Conservation (phyloP, 2,888 invertebrate genomes). For the Epinotia brunnichana region DNA sequence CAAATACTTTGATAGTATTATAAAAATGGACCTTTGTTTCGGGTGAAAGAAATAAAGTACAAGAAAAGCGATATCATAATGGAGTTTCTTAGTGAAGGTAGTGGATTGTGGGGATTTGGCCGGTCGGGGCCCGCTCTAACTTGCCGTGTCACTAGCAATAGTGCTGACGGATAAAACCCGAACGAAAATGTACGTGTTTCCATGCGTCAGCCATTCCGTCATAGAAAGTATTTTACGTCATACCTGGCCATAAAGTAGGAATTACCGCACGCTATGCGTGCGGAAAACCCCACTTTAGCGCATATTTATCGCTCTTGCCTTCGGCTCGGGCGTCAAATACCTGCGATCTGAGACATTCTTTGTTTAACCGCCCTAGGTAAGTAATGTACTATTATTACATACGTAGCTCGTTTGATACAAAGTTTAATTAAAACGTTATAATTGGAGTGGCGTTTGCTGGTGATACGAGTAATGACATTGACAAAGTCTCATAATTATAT, state of each 20-base stretch:
- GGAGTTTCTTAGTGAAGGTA: slow-evolving; percentile 35
- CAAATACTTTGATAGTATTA: slow-evolving; percentile 27
- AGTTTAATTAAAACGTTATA: slow-evolving; percentile 32
- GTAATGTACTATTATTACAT: too few species aligned
- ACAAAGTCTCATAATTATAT: slow-evolving; percentile 21
- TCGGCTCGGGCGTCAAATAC: too few species aligned
- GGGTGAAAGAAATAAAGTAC: slow-evolving; percentile 36
- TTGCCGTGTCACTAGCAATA: slow-evolving; percentile 39
- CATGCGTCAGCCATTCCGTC: neutral
- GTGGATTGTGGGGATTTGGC: slow-evolving; percentile 41
- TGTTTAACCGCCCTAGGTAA: too few species aligned
- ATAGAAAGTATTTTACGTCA: too few species aligned
- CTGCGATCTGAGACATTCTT: too few species aligned
- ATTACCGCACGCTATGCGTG: too few species aligned
- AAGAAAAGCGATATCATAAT: slow-evolving; percentile 40
- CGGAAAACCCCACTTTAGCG: too few species aligned
- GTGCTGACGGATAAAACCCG: slow-evolving; percentile 38
- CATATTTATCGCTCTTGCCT: too few species aligned
- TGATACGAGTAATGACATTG: slow-evolving; percentile 27
- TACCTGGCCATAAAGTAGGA: too few species aligned
- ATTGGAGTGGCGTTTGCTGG: slow-evolving; percentile 28
- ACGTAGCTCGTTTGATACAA: slow-evolving; percentile 27
- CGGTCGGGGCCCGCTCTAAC: slow-evolving; percentile 14
- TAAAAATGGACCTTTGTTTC: slow-evolving; percentile 31
- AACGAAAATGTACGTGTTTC: slow-evolving; percentile 27